phyloP scores from a whole-genome alignment of 2,797 vertebrate species.

The Glossophaga mutica region DNA sequence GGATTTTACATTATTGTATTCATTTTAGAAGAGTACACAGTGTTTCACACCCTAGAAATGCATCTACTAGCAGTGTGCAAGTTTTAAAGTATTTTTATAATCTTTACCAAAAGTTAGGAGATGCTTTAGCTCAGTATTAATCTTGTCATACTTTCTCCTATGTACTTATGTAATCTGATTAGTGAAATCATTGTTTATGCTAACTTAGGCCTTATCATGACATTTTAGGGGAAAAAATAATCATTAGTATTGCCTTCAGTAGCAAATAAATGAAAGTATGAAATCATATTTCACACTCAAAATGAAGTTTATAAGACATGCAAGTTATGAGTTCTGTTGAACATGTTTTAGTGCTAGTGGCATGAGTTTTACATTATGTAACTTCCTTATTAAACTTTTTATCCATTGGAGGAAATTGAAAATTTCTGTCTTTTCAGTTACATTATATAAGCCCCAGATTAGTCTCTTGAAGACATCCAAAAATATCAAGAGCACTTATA shows the following conservation, averaged over 20 bases:
- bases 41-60: background rate
- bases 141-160: background rate
- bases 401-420: background rate
- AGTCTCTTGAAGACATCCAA: background rate
- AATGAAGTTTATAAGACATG: background rate
- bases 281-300: background rate
- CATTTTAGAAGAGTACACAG: background rate
- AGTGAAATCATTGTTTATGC: background rate
- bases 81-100: background rate
- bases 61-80: background rate
- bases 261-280: background rate
- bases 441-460: background rate
- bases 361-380: background rate
- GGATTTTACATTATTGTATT: background rate
- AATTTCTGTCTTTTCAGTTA: background rate
- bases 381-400: background rate
- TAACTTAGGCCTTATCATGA: background rate
- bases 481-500: background rate
- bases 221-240: background rate
- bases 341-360: background rate
- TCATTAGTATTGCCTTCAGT: background rate
- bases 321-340: background rate
- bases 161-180: background rate
- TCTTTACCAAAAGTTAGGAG: background rate
- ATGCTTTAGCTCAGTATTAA: background rate